Conservation (phyloP, 2,113 vertebrate species). For the Ameiurus melas region DNA sequence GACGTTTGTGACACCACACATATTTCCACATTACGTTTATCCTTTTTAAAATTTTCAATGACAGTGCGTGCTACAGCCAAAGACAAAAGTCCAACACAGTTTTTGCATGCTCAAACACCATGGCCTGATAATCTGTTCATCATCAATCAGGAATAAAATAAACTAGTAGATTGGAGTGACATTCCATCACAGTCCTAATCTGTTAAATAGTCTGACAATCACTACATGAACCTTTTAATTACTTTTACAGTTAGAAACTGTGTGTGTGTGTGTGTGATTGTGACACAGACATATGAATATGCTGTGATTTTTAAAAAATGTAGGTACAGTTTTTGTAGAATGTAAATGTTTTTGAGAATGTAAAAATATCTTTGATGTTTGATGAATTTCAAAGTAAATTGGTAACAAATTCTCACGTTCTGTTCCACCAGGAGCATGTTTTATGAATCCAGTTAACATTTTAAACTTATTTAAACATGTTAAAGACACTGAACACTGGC, state of each 20-base stretch:
- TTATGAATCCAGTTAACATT: background rate
- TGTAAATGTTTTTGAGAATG: background rate
- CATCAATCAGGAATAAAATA: background rate
- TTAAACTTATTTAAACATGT: background rate
- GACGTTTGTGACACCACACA: background rate
- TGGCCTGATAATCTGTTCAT: background rate
- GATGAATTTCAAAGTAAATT: background rate
- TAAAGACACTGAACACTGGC: background rate
- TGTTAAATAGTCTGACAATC: background rate
- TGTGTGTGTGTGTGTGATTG: background rate
- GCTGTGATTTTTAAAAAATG: background rate
- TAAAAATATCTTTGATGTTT: background rate
- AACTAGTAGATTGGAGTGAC: background rate
- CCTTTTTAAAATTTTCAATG: too few species aligned
- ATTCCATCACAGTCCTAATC: background rate
- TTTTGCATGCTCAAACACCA: background rate
- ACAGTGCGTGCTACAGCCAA: background rate
- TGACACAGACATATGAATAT: background rate
- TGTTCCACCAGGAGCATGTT: background rate
- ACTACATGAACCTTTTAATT: background rate
- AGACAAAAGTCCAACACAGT: background rate
- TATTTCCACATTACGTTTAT: background rate
- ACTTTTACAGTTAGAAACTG: background rate
- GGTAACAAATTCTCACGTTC: background rate
- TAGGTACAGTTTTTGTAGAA: background rate